Evolutionary conservation across 1,140 invertebrate species (phyloP).

Genomic region (Caligus rogercresseyi): DNA sequence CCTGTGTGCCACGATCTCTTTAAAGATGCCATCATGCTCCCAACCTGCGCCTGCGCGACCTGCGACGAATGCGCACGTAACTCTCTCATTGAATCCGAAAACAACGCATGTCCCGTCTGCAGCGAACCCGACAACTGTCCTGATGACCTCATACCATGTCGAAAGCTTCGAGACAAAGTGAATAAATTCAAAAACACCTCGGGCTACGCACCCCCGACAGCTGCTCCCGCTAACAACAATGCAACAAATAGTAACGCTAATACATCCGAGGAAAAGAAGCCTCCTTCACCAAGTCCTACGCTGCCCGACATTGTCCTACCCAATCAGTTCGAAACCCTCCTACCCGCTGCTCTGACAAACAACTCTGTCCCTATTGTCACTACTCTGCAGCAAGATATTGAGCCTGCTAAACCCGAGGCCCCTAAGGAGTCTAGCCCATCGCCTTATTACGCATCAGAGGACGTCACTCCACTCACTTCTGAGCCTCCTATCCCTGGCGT

Average conservation of each 20-base stretch:
- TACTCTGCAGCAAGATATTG: neutral
- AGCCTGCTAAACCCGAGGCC: neutral
- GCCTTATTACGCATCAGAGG: neutral
- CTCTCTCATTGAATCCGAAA: constrained; percentile 69
- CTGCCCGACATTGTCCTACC: constrained; percentile 13
- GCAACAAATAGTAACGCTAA: too few relatives aligned
- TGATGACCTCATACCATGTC: constrained; percentile 74
- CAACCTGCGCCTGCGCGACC: constrained; percentile 46
- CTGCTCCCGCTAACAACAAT: neutral
- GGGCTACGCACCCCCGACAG: constrained; percentile 30
- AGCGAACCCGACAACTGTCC: constrained; percentile 77
- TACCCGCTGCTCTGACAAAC: neutral
- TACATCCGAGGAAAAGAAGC: neutral
- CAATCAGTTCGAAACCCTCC: neutral
- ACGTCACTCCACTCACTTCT: neutral
- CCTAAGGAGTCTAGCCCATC: neutral
- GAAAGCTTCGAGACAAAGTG: constrained; percentile 67
- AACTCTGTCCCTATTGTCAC: neutral
- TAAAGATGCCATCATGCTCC: constrained; percentile 84
- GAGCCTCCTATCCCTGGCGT: neutral
- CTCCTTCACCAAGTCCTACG: neutral
- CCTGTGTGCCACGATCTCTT: constrained; percentile 79
- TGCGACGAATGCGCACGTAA: constrained; percentile 34
- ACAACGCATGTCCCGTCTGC: constrained; percentile 84
- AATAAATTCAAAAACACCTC: constrained; percentile 73